Conservation (phyloP, 2,113 vertebrate species). For the Carlito syrichta region DNA sequence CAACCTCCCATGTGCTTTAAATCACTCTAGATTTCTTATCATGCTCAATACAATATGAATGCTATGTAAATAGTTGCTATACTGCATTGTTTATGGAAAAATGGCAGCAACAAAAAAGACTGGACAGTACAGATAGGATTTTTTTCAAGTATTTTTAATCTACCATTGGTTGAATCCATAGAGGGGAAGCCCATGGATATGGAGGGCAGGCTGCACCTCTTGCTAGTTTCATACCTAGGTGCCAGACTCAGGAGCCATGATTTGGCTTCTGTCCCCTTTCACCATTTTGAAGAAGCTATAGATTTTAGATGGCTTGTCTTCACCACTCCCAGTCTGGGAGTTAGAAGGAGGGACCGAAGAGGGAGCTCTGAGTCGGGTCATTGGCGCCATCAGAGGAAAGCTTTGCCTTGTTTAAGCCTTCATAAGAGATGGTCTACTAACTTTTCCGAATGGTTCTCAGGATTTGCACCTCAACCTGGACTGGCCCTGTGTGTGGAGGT, state of each 20-base stretch:
- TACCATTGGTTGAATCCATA: background rate
- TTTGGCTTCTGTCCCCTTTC: background rate
- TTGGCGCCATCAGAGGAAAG: background rate
- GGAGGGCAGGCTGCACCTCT: background rate
- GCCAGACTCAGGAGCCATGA: background rate
- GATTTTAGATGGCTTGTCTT: background rate
- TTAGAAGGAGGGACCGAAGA: background rate
- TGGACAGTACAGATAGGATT: background rate
- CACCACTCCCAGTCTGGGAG: too few relatives aligned
- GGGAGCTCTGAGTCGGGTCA: conserved; percentile 34
- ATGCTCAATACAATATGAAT: background rate
- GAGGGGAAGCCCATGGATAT: background rate
- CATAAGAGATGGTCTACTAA: accelerated
- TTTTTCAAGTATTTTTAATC: background rate
- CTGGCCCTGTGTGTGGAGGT: background rate
- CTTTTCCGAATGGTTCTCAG: background rate
- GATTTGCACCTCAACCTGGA: accelerated
- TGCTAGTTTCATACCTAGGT: background rate
- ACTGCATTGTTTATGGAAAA: background rate
- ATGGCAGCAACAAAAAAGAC: background rate
- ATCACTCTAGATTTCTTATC: background rate
- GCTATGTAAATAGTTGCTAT: background rate
- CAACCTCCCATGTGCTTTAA: background rate
- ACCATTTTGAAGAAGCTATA: background rate
- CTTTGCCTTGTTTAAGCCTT: background rate